These are phyloP conservation scores for Rhinolophus ferrumequinum DNA, from an alignment of 2,113 vertebrate genomes.

Conservation along the genomic window DNA sequence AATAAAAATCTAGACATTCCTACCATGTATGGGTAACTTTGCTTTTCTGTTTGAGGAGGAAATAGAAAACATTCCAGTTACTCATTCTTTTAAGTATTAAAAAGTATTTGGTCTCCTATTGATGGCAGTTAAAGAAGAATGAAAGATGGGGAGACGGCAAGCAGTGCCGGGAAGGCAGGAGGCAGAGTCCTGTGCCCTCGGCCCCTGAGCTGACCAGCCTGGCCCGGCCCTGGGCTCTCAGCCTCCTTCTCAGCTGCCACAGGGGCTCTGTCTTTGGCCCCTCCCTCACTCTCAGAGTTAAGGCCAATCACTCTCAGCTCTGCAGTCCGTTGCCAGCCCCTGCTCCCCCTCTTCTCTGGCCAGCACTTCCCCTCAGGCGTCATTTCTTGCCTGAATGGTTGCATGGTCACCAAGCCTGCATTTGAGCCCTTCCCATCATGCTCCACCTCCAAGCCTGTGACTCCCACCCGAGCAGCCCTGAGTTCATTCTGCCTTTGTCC, in stretches of 20 bases:
- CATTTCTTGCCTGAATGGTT: neutral
- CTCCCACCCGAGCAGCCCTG: neutral
- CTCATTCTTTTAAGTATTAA: conserved; percentile 40
- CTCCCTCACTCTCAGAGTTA: neutral
- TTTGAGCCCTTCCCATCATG: neutral
- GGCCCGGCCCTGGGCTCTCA: neutral
- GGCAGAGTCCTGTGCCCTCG: neutral
- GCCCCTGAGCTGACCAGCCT: neutral
- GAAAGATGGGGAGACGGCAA: neutral
- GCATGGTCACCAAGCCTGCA: neutral
- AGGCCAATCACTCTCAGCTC: neutral
- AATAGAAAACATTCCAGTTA: conserved; percentile 26
- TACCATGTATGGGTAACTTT: neutral
- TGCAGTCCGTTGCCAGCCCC: neutral
- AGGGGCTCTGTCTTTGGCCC: neutral
- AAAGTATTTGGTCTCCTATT: conserved; percentile 40
- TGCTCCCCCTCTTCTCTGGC: neutral
- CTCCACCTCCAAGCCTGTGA: neutral
- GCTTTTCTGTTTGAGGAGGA: conserved; percentile 54
- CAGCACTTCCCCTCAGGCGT: neutral
- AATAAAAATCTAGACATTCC: conserved; percentile 45
- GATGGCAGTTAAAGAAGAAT: neutral
- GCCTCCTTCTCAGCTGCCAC: neutral
- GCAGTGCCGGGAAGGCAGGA: neutral
- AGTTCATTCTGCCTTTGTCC: neutral